Percentiles rank a stretch among this genome's conserved stretches.
Evolutionary conservation across 2,797 vertebrate genomes (phyloP).

Genomic region (Podarcis lilfordi): DNA sequence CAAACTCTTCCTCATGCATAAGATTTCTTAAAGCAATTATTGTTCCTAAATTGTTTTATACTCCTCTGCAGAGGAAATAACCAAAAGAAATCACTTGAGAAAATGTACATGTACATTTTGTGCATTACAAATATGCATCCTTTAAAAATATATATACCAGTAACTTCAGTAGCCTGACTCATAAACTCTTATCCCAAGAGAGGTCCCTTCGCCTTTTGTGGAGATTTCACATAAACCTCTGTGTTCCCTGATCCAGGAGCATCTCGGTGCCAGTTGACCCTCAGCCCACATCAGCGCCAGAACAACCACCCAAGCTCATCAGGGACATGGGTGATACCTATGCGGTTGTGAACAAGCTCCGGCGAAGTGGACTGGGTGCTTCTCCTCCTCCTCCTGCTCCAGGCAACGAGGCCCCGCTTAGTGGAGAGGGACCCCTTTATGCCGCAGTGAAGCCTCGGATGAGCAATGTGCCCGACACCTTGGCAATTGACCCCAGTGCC

Average conservation of each 20-base stretch:
- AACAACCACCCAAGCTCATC: conserved; percentile 21
- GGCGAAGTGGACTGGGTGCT: not conserved
- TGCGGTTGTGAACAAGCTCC: conserved; percentile 36
- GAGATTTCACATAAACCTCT: not conserved
- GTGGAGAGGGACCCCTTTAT: not conserved
- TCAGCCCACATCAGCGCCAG: not conserved
- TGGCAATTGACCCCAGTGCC: conserved; percentile 1
- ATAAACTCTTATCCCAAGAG: not conserved
- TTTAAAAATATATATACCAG: too few relatives aligned
- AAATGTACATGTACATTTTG: not conserved
- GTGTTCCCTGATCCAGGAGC: conserved; percentile 32
- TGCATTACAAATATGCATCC: not conserved
- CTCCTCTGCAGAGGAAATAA: not conserved
- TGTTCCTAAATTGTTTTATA: not conserved
- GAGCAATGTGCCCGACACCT: not conserved
- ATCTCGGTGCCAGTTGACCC: conserved; percentile 39
- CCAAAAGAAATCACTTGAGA: not conserved
- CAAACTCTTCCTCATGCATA: not conserved
- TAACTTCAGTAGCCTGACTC: not conserved
- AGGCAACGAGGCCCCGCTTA: not conserved
- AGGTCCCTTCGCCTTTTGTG: too few relatives aligned
- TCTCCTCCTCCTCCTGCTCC: not conserved
- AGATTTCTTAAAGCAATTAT: not conserved
- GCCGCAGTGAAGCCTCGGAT: conserved; percentile 2
- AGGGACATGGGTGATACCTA: conserved; percentile 33